Percentiles rank a stretch among this genome's conserved stretches.
phyloP scores from a whole-genome alignment of 2,888 invertebrate genomes.

The Neocrepidodera transversa region DNA sequence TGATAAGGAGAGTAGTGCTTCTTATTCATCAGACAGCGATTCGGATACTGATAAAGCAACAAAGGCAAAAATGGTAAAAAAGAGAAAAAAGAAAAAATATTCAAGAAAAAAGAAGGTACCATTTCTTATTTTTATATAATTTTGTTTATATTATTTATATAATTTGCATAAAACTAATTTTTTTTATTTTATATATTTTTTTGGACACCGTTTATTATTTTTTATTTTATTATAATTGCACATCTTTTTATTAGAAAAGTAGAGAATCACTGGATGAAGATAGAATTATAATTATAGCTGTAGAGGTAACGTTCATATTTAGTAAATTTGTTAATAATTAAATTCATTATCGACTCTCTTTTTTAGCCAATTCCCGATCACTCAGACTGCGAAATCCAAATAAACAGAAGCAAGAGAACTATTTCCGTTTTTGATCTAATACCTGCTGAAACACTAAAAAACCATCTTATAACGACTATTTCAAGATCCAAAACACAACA shows the following conservation, averaged over 20 bases:
- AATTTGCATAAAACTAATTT: too few relatives aligned
- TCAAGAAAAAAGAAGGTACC: constrained; percentile 35
- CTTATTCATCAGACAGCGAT: constrained; percentile 40
- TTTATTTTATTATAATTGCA: constrained; percentile 5
- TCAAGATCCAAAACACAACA: constrained; percentile 46
- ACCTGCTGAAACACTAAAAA: constrained; percentile 50
- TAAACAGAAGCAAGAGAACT: constrained; percentile 46
- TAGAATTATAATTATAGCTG: constrained; percentile 26
- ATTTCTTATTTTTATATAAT: background rate
- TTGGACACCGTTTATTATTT: too few relatives aligned
- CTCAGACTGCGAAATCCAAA: constrained; percentile 45
- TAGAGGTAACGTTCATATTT: constrained; percentile 29
- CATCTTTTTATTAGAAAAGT: constrained; percentile 28
- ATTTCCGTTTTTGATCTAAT: constrained; percentile 54
- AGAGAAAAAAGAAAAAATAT: constrained; percentile 47
- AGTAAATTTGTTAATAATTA: too few relatives aligned
- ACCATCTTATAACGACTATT: constrained; percentile 38
- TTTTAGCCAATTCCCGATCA: constrained; percentile 41
- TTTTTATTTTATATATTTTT: too few relatives aligned
- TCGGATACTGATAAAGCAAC: constrained; percentile 39
- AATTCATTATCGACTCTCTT: too few relatives aligned
- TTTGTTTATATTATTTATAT: background rate
- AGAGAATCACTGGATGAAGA: constrained; percentile 21
- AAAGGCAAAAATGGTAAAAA: constrained; percentile 36
- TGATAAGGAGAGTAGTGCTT: constrained; percentile 45